Evolutionary conservation across 2,113 vertebrate species (phyloP).

Genomic region (Macrotus californicus): DNA sequence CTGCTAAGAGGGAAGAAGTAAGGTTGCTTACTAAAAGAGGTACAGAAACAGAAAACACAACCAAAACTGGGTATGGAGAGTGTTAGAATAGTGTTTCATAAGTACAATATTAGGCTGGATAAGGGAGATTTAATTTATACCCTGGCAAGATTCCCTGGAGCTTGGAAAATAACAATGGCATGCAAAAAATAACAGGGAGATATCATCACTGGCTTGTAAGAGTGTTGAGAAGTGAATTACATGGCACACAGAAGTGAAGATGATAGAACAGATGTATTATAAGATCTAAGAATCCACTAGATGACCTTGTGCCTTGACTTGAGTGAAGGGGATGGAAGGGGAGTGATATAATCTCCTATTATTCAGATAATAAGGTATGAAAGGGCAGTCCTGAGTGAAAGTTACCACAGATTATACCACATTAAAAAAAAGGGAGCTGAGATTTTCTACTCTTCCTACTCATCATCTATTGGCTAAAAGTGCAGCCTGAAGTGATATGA

Average conservation of each 20-base stretch:
- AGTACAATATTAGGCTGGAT: neutral
- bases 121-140: neutral
- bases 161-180: neutral
- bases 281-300: neutral
- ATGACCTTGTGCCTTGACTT: neutral
- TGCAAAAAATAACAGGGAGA: neutral
- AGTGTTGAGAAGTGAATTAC: neutral
- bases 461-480: neutral
- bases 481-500: neutral
- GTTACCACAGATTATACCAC: neutral
- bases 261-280: neutral
- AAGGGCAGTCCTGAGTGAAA: neutral
- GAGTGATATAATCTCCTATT: neutral
- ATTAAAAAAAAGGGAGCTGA: neutral
- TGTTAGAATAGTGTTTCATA: neutral
- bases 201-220: neutral
- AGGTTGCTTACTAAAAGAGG: neutral
- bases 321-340: neutral
- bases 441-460: neutral
- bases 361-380: neutral
- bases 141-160: neutral
- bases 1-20: neutral
- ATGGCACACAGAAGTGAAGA: neutral
- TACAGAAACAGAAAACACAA: neutral
- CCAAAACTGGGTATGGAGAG: neutral